Conservation (phyloP, 2,888 invertebrate species). For the Theristus sp. region DNA sequence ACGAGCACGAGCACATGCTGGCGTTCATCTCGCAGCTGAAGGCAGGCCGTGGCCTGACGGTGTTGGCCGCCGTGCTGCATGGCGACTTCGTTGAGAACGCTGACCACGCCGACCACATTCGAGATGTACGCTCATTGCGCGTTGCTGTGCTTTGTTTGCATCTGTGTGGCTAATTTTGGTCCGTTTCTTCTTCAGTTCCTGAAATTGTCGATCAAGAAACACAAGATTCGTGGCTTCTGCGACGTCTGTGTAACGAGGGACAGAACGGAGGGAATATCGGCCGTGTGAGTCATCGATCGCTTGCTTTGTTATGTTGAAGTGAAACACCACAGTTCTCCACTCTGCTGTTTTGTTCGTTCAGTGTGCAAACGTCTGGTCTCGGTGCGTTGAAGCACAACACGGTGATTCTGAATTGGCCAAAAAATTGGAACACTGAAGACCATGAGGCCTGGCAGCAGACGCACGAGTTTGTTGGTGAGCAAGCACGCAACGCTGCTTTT, state of each 20-base stretch:
- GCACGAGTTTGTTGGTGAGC: slow-evolving; percentile 7
- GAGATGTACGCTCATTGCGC: slow-evolving; percentile 42
- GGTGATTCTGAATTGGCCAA: slow-evolving; percentile 93
- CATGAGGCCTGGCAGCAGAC: not conserved
- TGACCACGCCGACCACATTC: slow-evolving; percentile 64
- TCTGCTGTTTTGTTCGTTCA: too few species aligned
- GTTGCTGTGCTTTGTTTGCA: too few species aligned
- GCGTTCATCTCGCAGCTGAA: slow-evolving; percentile 71
- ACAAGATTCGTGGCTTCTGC: slow-evolving; percentile 91
- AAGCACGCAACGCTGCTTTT: too few species aligned
- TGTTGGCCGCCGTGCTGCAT: slow-evolving; percentile 62
- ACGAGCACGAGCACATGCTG: slow-evolving; percentile 78
- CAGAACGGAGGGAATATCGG: slow-evolving; percentile 69
- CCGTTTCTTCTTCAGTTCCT: slow-evolving; percentile 46
- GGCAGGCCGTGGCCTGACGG: slow-evolving; percentile 53
- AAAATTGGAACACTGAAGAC: slow-evolving; percentile 52
- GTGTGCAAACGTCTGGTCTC: slow-evolving; percentile 82
- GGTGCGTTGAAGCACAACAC: slow-evolving; percentile 97
- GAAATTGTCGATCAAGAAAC: slow-evolving; percentile 66
- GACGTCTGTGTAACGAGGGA: slow-evolving; percentile 73
- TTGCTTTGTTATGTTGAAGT: not conserved
- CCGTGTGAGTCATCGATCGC: slow-evolving; percentile 46
- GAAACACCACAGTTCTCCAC: too few species aligned
- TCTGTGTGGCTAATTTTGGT: too few species aligned
- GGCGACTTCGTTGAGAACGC: slow-evolving; percentile 57